A percentile compares a stretch with the other conserved stretches of the same genome.
phyloP scores from a whole-genome alignment of 2,797 vertebrate species.

The Graptemys geographica region DNA sequence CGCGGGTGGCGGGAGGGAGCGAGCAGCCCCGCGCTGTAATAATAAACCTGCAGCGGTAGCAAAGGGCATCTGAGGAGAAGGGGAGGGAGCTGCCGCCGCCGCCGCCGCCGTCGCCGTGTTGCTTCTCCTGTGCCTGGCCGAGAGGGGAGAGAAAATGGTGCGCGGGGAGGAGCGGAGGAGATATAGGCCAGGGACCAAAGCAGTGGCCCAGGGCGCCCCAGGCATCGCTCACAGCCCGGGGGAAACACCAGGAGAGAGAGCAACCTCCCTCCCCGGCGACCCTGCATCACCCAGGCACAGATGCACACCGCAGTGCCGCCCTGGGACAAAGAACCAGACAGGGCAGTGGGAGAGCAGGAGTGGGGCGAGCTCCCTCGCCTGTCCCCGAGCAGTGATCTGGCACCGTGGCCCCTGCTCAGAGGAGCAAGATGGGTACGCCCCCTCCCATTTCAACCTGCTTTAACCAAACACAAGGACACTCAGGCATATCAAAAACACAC shows the following conservation, averaged over 20 bases:
- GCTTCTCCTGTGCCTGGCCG: conserved; percentile 70
- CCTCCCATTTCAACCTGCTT: background rate
- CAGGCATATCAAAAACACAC: background rate
- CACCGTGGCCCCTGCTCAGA: background rate
- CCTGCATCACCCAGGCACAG: too few relatives aligned
- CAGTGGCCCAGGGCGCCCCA: fast-evolving
- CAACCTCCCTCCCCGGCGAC: background rate
- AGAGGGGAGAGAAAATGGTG: conserved; percentile 51
- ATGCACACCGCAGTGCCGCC: background rate
- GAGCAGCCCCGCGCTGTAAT: conserved; percentile 76
- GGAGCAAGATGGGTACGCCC: background rate
- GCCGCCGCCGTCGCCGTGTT: conserved; percentile 11
- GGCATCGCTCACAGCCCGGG: background rate
- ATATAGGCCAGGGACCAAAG: background rate
- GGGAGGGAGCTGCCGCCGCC: conserved; percentile 53
- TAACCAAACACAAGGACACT: background rate
- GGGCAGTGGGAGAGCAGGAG: background rate
- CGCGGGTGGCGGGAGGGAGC: background rate
- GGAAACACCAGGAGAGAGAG: background rate
- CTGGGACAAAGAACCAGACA: background rate
- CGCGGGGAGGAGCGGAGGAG: background rate
- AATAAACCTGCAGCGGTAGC: conserved; percentile 77
- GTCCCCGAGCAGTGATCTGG: background rate
- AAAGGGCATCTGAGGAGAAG: conserved; percentile 83
- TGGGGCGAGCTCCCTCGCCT: background rate